Percentiles rank a stretch among this genome's conserved stretches.
These are phyloP conservation scores for Paramacrobiotus metropolitanus DNA, from an alignment of 1,140 invertebrate species.

Conservation along the genomic window DNA sequence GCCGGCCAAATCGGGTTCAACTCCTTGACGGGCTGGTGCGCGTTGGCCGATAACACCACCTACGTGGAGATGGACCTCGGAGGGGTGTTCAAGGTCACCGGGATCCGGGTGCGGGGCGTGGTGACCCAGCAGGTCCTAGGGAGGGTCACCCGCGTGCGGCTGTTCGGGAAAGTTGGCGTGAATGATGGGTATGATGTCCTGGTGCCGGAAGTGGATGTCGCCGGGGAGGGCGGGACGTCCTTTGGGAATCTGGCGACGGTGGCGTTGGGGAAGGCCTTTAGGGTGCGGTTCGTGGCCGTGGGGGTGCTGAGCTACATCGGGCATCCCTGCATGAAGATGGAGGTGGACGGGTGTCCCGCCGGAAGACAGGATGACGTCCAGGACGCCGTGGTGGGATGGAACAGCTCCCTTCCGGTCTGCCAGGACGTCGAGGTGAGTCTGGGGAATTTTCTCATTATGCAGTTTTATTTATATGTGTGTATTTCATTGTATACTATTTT, in stretches of 20 bases:
- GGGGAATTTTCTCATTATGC: too few species aligned
- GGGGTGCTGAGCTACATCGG: conserved; percentile 83
- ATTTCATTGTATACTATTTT: too few species aligned
- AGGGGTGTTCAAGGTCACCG: conserved; percentile 36
- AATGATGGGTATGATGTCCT: neutral
- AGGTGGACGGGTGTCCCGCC: conserved; percentile 73
- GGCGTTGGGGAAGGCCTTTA: conserved; percentile 67
- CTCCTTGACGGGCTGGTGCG: conserved; percentile 79
- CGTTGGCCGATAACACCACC: conserved; percentile 62
- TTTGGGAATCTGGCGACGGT: conserved; percentile 88
- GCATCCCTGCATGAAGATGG: conserved; percentile 84
- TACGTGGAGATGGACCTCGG: conserved; percentile 83
- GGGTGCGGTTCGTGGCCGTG: conserved; percentile 73
- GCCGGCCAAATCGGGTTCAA: conserved; percentile 66
- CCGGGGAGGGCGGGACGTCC: conserved; percentile 48
- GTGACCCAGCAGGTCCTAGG: conserved; percentile 17
- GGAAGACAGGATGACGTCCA: conserved; percentile 44
- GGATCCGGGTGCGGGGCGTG: conserved; percentile 11
- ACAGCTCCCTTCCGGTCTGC: conserved; percentile 76
- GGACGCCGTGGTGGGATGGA: conserved; percentile 59
- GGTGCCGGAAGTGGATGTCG: conserved; percentile 46
- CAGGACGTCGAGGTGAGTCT: conserved; percentile 89
- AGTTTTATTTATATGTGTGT: too few species aligned
- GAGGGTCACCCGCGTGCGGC: conserved; percentile 15
- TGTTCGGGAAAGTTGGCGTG: neutral